These are phyloP conservation scores for Achatina immaculata DNA, from an alignment of 1,140 invertebrate species.

Conservation along the genomic window DNA sequence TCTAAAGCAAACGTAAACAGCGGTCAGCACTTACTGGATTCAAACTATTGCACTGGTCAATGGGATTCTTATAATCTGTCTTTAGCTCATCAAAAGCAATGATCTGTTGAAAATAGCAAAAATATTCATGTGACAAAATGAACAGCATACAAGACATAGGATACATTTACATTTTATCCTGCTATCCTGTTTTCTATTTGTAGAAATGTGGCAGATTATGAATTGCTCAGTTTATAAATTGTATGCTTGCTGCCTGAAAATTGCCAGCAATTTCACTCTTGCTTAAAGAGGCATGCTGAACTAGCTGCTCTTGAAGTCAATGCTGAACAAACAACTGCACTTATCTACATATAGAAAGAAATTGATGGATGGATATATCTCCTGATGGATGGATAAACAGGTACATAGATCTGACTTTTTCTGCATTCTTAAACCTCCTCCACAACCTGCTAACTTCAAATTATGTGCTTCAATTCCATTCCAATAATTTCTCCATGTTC, in stretches of 20 bases:
- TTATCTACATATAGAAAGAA: too few relatives aligned
- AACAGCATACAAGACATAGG: not conserved
- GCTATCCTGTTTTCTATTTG: not conserved
- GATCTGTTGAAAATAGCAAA: constrained; percentile 76
- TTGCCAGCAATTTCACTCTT: not conserved
- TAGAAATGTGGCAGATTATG: not conserved
- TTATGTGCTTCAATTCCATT: too few relatives aligned
- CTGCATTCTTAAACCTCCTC: too few relatives aligned
- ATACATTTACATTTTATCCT: not conserved
- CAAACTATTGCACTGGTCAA: constrained; percentile 97
- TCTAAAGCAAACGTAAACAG: too few relatives aligned
- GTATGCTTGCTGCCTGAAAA: not conserved
- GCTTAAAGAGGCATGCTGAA: not conserved
- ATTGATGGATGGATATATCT: too few relatives aligned
- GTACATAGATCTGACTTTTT: too few relatives aligned
- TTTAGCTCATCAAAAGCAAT: constrained; percentile 99
- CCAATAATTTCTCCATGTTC: too few relatives aligned
- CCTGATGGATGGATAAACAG: too few relatives aligned
- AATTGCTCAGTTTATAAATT: not conserved
- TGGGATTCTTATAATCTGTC: constrained; percentile 99
- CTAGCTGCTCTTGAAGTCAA: too few relatives aligned
- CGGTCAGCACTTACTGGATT: constrained; percentile 89
- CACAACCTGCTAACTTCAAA: too few relatives aligned
- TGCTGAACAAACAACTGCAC: too few relatives aligned
- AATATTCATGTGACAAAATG: not conserved